Evolutionary conservation across 2,113 vertebrate genomes (phyloP).

Genomic region (Beaufortia kweichowensis): DNA sequence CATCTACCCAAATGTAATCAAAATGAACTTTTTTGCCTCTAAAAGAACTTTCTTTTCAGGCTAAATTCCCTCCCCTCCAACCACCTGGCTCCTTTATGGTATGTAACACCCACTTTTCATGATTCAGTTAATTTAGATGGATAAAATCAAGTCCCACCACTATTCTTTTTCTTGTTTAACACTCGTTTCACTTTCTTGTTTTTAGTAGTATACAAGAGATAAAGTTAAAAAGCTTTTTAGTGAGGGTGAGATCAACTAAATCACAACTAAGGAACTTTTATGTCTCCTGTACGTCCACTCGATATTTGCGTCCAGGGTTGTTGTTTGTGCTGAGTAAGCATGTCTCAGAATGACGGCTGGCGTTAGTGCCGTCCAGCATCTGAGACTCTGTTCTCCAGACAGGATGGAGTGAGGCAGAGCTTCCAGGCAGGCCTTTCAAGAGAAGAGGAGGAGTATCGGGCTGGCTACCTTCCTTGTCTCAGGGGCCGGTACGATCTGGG

Average conservation of each 20-base stretch:
- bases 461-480: constrained; percentile 85
- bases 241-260: too few relatives aligned
- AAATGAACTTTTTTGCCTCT: not conserved
- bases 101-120: not conserved
- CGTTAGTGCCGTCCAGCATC: too few relatives aligned
- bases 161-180: too few relatives aligned
- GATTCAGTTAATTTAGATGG: not conserved
- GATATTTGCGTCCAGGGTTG: not conserved
- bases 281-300: not conserved
- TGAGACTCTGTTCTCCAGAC: constrained; percentile 52
- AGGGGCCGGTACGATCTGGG: constrained; percentile 88
- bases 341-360: too few relatives aligned
- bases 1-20: not conserved
- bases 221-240: too few relatives aligned
- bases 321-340: constrained; percentile 43
- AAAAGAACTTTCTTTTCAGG: not conserved
- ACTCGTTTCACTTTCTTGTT: too few relatives aligned
- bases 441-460: constrained; percentile 68
- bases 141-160: too few relatives aligned
- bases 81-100: not conserved
- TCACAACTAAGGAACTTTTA: too few relatives aligned
- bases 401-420: constrained; percentile 67
- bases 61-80: not conserved
- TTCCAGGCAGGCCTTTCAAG: constrained; percentile 72
- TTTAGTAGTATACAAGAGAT: too few relatives aligned